phyloP scores from a whole-genome alignment of 1,140 invertebrate genomes.

The Heterodera schachtii region DNA sequence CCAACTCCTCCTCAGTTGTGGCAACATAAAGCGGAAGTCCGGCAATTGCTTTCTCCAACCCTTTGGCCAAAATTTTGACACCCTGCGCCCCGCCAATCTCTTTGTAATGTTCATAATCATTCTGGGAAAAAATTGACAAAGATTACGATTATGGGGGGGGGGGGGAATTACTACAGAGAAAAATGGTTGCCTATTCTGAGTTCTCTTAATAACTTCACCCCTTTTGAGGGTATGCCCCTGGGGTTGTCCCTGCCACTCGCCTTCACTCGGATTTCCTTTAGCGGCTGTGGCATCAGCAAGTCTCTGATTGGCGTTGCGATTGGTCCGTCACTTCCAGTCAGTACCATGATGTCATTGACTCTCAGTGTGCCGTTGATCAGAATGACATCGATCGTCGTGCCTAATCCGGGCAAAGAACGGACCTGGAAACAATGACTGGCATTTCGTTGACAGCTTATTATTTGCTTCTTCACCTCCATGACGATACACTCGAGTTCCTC shows the following conservation, averaged over 20 bases:
- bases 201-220: no score
- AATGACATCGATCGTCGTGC: conserved; percentile 98
- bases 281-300: conserved; percentile 92
- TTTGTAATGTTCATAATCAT: conserved; percentile 91
- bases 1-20: conserved; percentile 88
- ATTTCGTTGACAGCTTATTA: not conserved
- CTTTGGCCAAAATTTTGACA: conserved; percentile 92
- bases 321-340: conserved; percentile 95
- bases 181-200: no score
- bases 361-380: conserved; percentile 87
- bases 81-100: conserved; percentile 93
- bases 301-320: conserved; percentile 96
- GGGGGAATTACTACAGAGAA: no score
- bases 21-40: conserved; percentile 77
- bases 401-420: conserved; percentile 92
- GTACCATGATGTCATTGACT: conserved; percentile 89
- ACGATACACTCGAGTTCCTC: conserved; percentile 93
- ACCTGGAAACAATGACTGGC: conserved; percentile 69
- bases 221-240: no score
- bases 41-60: conserved; percentile 95
- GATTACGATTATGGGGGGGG: no score
- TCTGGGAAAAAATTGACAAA: conserved; percentile 70
- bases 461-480: conserved; percentile 74
- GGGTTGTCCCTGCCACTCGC: conserved; percentile 67
- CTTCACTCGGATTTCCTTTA: conserved; percentile 96